Evolutionary conservation across 2,113 vertebrate species (phyloP), one percentile per base, ranked within the genome.

Genomic region (Gracilinanus agilis): DNA sequence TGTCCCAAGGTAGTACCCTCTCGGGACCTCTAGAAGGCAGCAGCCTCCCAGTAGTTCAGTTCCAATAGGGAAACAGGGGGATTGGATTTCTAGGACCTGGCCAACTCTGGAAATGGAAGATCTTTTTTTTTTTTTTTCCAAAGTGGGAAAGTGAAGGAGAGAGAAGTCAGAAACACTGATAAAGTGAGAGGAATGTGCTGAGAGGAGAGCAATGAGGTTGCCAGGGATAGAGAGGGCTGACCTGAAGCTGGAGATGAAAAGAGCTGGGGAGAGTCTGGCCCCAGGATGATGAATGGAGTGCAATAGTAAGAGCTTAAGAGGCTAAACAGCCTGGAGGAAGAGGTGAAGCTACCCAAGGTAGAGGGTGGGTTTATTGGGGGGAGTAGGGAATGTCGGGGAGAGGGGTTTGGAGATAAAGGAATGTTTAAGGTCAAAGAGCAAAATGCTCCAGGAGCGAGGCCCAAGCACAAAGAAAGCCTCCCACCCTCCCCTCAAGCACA

Each of bases 351-450:
- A n/a, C n/a, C 34, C 67, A 21, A 83, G 67, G 67, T 83, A 83
- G 13, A 53, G 44, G 49, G 25, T 44, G 89, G 44, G 24, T 53
- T 27, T 53, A 40, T 9, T 16, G n/a, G 27, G 0, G 67, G n/a
- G 61, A 7, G 16, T 9, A 9, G 67, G 67, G n/a, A 19, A 7
- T 4, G 54, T 24, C 53, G 91, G 58, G 55, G 34, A 54, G 89
- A 2, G 44, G 61, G 75, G 93, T 94, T 89, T 29, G 53, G 53
- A 89, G 75, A 29, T 29, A 75, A 96, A 97, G 94, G 97, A 98
- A 97, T 97, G 97, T 49, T 83, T 0, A 92, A 95, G 96, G 97
- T 97, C 96, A 96, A 95, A 92, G 93, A 96, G 97, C 95, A 96
- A 89, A 97, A 95, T 2, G 91, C 90, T 92, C 94, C 90, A 11